Evolutionary conservation across 2,797 vertebrate species (phyloP).

Genomic region (Halcyon chelicuti): DNA sequence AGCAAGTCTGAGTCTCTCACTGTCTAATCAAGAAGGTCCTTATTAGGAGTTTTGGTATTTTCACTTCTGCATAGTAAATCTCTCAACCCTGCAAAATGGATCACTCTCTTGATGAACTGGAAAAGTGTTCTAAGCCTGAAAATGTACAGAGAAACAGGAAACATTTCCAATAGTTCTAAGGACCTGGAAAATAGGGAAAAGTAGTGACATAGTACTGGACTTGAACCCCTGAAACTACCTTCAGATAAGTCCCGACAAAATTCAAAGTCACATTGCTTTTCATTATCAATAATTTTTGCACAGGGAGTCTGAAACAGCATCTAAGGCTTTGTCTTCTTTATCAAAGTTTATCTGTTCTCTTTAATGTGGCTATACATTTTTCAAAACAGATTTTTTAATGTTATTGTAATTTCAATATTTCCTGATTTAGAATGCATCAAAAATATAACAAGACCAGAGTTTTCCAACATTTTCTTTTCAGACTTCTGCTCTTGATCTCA

Average conservation of each 20-base stretch:
- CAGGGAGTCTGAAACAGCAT: not conserved
- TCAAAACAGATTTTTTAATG: not conserved
- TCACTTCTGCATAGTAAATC: not conserved
- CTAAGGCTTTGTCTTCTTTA: not conserved
- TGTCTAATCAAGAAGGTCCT: not conserved
- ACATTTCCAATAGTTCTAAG: not conserved
- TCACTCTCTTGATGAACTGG: not conserved
- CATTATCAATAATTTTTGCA: not conserved
- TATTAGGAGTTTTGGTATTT: not conserved
- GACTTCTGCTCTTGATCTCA: not conserved
- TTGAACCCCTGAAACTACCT: not conserved
- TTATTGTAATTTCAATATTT: not conserved
- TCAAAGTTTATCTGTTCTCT: not conserved
- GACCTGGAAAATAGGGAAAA: not conserved
- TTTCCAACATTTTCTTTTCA: not conserved
- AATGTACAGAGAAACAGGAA: not conserved
- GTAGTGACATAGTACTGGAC: not conserved
- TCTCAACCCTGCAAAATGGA: not conserved
- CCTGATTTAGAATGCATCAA: not conserved
- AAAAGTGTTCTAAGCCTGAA: not conserved
- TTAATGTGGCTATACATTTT: not conserved
- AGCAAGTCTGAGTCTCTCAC: not conserved
- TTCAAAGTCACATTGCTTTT: not conserved
- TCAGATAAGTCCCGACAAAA: not conserved
- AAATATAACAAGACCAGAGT: not conserved